These are phyloP conservation scores for Callosobruchus maculatus DNA, from an alignment of 2,888 invertebrate species.

Conservation along the genomic window DNA sequence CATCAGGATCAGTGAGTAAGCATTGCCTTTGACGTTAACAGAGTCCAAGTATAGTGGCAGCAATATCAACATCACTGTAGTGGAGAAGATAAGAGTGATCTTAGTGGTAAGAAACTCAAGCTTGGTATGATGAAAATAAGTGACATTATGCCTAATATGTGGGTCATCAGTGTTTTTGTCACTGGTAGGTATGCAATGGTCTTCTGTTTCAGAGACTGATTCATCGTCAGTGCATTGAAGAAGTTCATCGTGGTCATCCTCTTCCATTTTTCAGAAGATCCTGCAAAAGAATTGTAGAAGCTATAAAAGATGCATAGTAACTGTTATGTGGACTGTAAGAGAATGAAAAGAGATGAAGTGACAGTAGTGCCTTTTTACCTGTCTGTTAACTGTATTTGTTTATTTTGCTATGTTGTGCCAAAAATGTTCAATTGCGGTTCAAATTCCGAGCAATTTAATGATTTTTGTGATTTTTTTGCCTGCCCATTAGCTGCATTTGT, in stretches of 20 bases:
- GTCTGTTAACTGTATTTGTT: too few species aligned
- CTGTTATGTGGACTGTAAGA: too few species aligned
- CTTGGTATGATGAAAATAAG: constrained; percentile 42
- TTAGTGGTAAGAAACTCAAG: constrained; percentile 51
- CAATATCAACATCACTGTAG: constrained; percentile 51
- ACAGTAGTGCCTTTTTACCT: too few species aligned
- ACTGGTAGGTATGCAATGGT: constrained; percentile 38
- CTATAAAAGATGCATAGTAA: background rate
- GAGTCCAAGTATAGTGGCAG: constrained; percentile 53
- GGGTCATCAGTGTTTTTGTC: constrained; percentile 29
- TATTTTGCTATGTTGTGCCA: too few species aligned
- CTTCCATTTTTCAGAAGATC: constrained; percentile 18
- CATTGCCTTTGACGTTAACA: constrained; percentile 40
- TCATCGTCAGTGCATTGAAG: constrained; percentile 44
- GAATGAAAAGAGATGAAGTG: too few species aligned
- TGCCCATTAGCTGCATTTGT: too few species aligned
- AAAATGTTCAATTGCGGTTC: too few species aligned
- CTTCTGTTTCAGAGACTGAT: constrained; percentile 43
- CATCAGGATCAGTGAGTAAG: constrained; percentile 40
- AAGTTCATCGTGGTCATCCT: constrained; percentile 45
- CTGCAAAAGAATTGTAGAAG: background rate
- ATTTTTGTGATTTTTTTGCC: too few species aligned
- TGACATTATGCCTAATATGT: constrained; percentile 27
- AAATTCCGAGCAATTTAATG: too few species aligned
- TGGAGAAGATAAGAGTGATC: constrained; percentile 47